Evolutionary conservation across 2,113 vertebrate genomes (phyloP), one percentile per base, ranked within the genome.

Genomic region (Pachycephala philippinensis): DNA sequence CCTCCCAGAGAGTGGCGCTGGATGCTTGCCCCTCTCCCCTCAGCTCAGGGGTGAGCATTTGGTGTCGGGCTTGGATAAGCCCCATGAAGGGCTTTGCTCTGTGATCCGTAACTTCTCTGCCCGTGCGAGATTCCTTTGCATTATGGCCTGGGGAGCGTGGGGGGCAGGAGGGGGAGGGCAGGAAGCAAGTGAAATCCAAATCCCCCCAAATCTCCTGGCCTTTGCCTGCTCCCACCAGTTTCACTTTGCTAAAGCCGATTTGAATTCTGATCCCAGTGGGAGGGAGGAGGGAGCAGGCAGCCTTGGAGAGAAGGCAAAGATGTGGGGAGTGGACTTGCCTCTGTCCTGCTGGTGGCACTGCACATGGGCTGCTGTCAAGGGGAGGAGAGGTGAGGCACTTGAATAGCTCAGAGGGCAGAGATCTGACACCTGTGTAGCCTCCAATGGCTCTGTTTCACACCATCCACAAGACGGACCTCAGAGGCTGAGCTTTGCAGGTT

Each of bases 241-340:
- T 97, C 97, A 93, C 94, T 97, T 96, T 95, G 92, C 84, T 97
- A 97, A 97, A 97, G 96, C 95, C 64, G 96, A 97, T 97, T 96
- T 97, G 91, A 96, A 94, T 89, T 84, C 95, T 97, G 93, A 97
- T 96, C 97, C 94, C 78, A 80, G 65, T 2, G 2, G 61, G 87
- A 92, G 64, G 86, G 89, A 96, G 93, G 78, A 91, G 87, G 70
- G 93, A 94, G 85, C 52, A 89, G 61, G 83, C 54, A 89, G 81
- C 78, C 65, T 60, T 59, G 54, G 68, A 90, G 86, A 84, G 75
- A 93, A 94, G 82, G 61, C 64, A 90, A 95, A 84, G 82, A 72
- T 13, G 3, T 2, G 3, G 65, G 72, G n/a, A 95, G 56, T 26
- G 53, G 83, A 89, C 31, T 84, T 71, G 63, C 44, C 3, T 9